Evolutionary conservation across 2,113 vertebrate genomes (phyloP).

Genomic region (Anolis sagrei): DNA sequence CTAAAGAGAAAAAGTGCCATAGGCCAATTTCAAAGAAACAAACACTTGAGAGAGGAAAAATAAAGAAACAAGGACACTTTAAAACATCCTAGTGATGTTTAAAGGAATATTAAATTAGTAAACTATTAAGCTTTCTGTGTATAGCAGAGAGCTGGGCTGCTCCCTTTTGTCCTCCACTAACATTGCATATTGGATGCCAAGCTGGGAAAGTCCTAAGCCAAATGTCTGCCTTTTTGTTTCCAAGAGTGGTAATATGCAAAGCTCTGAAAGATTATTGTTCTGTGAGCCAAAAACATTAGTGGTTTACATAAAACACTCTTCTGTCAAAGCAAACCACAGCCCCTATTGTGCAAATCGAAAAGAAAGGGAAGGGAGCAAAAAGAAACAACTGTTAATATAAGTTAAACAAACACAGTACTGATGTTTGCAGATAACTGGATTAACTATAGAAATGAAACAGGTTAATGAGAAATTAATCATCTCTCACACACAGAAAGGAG

Average conservation of each 20-base stretch:
- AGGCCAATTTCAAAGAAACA: background rate
- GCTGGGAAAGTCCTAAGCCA: background rate
- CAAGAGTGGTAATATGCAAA: background rate
- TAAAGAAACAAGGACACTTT: background rate
- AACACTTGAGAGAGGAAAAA: background rate
- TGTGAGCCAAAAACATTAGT: background rate
- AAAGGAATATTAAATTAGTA: background rate
- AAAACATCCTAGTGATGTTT: background rate
- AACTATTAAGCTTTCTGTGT: background rate
- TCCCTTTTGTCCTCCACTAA: background rate
- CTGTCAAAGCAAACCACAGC: background rate
- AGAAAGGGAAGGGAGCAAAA: constrained; percentile 1
- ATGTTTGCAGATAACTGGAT: background rate
- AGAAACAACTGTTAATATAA: constrained; percentile 25
- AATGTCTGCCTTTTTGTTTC: background rate
- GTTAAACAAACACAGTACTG: background rate
- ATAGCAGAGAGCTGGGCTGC: background rate
- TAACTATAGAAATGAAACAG: background rate
- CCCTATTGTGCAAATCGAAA: background rate
- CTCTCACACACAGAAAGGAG: background rate
- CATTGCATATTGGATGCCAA: background rate
- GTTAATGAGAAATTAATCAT: constrained; percentile 7
- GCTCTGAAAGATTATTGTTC: constrained; percentile 20
- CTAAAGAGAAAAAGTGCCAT: background rate
- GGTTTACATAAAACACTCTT: background rate